Percentiles rank a stretch among this genome's conserved stretches.
Evolutionary conservation across 92 coral and sea anemone genomes (phyloP).

Genomic region (Porites rus): DNA sequence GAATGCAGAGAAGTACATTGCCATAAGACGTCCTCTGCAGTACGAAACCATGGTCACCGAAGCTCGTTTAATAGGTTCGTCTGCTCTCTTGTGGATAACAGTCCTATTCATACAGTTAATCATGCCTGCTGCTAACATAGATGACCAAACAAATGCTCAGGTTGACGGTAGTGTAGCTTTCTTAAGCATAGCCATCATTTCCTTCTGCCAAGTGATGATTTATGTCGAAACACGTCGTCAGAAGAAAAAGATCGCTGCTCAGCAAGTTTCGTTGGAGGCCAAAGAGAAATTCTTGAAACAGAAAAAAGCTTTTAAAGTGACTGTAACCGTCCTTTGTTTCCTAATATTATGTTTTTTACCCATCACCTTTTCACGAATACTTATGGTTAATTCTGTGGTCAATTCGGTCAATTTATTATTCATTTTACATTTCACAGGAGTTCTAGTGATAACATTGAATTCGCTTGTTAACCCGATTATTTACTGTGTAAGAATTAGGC

Average conservation of each 20-base stretch:
- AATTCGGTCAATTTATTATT: background rate
- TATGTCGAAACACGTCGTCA: background rate
- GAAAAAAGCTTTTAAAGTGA: background rate
- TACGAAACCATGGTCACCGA: background rate
- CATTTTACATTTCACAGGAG: background rate
- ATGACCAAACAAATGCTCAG: background rate
- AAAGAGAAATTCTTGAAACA: background rate
- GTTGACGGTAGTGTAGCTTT: background rate
- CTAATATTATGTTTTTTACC: background rate
- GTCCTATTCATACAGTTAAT: background rate
- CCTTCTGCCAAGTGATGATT: background rate
- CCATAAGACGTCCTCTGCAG: background rate
- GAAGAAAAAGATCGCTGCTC: background rate
- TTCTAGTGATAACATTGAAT: background rate
- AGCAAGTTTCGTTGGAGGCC: background rate
- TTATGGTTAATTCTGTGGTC: background rate
- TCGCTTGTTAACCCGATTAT: background rate
- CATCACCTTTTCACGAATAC: background rate
- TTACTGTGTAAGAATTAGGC: background rate
- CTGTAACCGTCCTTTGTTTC: background rate
- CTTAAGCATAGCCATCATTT: background rate
- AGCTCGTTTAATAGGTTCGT: background rate
- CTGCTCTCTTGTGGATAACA: background rate
- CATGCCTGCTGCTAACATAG: background rate
- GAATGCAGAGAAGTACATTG: background rate